Conservation (phyloP, 2,888 invertebrate genomes). For the Coelinius sp. region DNA sequence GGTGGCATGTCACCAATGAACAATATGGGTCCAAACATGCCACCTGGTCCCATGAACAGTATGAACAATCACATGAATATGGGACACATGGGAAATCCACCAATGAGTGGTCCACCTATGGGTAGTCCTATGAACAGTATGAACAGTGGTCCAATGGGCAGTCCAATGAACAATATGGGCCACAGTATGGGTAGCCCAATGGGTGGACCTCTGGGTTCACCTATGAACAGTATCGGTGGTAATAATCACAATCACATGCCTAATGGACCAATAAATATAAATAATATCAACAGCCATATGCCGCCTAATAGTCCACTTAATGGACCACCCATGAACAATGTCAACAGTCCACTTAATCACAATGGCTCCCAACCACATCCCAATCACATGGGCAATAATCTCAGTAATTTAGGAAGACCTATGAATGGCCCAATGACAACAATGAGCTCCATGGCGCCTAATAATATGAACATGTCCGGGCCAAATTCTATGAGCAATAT, state of each 20-base stretch:
- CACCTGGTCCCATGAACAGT: slow-evolving; percentile 76
- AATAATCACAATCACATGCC: slow-evolving; percentile 64
- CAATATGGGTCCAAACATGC: slow-evolving; percentile 82
- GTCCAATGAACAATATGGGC: slow-evolving; percentile 77
- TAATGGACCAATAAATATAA: slow-evolving; percentile 67
- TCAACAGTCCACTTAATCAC: slow-evolving; percentile 66
- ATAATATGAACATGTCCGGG: slow-evolving; percentile 69
- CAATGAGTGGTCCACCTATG: slow-evolving; percentile 75
- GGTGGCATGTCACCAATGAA: slow-evolving; percentile 79
- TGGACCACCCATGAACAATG: slow-evolving; percentile 67
- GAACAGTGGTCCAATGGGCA: slow-evolving; percentile 75
- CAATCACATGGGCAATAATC: slow-evolving; percentile 67
- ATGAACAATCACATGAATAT: slow-evolving; percentile 73
- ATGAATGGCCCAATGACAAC: slow-evolving; percentile 82
- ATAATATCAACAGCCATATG: slow-evolving; percentile 68
- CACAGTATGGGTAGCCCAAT: slow-evolving; percentile 82
- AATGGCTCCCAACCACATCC: slow-evolving; percentile 67
- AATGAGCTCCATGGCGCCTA: slow-evolving; percentile 77
- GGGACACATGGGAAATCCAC: slow-evolving; percentile 70
- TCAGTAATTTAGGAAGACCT: slow-evolving; percentile 73
- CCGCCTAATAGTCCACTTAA: slow-evolving; percentile 67
- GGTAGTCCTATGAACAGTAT: slow-evolving; percentile 75
- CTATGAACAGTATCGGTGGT: slow-evolving; percentile 79
- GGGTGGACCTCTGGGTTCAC: slow-evolving; percentile 74
- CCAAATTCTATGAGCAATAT: slow-evolving; percentile 78